These are phyloP conservation scores for Oligia strigilis DNA, from an alignment of 2,888 invertebrate genomes.

Conservation along the genomic window DNA sequence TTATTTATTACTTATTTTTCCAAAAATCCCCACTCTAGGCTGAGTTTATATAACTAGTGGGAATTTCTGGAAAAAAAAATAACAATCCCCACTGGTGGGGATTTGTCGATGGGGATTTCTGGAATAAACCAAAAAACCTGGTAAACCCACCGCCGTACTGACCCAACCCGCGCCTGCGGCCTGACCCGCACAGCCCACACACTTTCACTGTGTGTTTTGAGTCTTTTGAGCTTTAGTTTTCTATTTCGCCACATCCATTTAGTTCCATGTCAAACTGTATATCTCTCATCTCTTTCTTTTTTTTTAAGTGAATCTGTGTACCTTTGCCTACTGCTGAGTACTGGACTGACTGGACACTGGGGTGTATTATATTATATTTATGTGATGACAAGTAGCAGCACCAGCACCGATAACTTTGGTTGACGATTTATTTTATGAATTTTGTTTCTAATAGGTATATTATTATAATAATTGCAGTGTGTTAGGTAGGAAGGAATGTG, in stretches of 20 bases:
- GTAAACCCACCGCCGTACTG: not conserved
- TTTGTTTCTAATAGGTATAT: slow-evolving; percentile 38
- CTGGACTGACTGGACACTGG: not conserved
- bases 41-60: too few relatives aligned
- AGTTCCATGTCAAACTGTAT: slow-evolving; percentile 1
- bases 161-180: not conserved
- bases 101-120: too few relatives aligned
- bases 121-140: not conserved
- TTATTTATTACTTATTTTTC: too few relatives aligned
- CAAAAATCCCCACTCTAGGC: too few relatives aligned
- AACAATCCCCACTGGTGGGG: too few relatives aligned
- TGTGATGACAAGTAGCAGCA: slow-evolving; percentile 58
- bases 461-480: slow-evolving; percentile 26
- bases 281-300: not conserved
- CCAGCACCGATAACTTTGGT: slow-evolving; percentile 54
- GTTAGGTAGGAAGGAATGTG: slow-evolving; percentile 37
- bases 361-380: slow-evolving; percentile 30
- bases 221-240: not conserved
- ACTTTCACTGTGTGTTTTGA: not conserved
- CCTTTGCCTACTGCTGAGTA: slow-evolving; percentile 8
- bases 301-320: slow-evolving; percentile 23
- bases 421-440: slow-evolving; percentile 42
- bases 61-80: too few relatives aligned
- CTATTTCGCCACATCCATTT: slow-evolving; percentile 2
- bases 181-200: not conserved